A percentile compares a stretch with the other conserved stretches of the same genome.
phyloP scores from a whole-genome alignment of 2,888 invertebrate species.

The Gortyna flavago region DNA sequence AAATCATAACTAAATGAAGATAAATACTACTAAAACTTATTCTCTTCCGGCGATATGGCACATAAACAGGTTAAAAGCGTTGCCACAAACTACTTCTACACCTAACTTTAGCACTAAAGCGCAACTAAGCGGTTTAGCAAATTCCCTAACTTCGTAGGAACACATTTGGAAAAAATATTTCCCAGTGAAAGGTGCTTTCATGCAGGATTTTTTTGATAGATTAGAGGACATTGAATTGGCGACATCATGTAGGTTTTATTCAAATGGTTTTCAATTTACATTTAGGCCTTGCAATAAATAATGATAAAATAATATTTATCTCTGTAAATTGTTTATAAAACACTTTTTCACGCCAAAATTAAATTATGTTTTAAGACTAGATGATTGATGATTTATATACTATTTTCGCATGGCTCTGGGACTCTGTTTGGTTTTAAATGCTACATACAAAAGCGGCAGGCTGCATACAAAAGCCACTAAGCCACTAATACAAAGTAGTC shows the following conservation, averaged over 20 bases:
- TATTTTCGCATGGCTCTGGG: neutral
- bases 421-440: neutral
- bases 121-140: conserved; percentile 42
- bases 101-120: conserved; percentile 38
- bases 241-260: neutral
- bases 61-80: conserved; percentile 34
- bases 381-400: neutral
- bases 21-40: conserved; percentile 11
- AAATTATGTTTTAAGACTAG: neutral
- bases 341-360: too few species aligned
- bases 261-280: neutral
- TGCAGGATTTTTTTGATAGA: neutral
- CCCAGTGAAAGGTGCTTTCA: neutral
- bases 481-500: too few species aligned
- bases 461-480: too few species aligned
- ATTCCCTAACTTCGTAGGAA: conserved; percentile 35
- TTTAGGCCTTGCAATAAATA: neutral
- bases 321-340: neutral
- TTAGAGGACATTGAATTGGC: neutral
- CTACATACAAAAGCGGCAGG: neutral
- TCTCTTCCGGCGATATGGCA: conserved; percentile 5
- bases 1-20: neutral
- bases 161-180: conserved; percentile 23
- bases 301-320: neutral
- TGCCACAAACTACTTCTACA: conserved; percentile 23